Base-by-base conservation (phyloP, 2,113 vertebrate species). In the Stegostoma tigrinum region DNA sequence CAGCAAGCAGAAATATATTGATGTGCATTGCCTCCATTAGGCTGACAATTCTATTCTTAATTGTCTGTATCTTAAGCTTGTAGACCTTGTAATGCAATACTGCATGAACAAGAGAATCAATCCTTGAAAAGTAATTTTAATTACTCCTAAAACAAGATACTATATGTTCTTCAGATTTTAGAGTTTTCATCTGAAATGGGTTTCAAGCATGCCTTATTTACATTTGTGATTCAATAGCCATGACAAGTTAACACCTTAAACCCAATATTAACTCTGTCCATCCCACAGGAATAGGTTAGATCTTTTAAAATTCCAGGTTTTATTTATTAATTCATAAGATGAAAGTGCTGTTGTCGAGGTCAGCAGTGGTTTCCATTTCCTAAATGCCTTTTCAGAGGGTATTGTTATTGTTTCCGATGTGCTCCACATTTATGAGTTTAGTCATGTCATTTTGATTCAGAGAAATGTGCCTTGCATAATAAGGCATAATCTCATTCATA, bases 71-170 rank as follows among this genome's bases (percentile, higher is more conserved):
- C 52, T 64, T 61, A 61, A 55, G 52, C 87, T 55, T 64, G 87
- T 61, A 61, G 87, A 15, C 52, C 52, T 34, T 34, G 52, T 90
- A 90, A 90, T 90, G 14, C 30, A 64, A 90, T 21, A 61, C 80
- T 45, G 80, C 38, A 42, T 38, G 80, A 17, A 38, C 48, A 34
- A 61, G 87, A 61, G 87, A 61, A 55, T 90, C 52, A 61, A 90
- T 55, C 3, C 52, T 34, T 90, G 48, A 90, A 90, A 89, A 90
- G 52, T 90, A 34, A 90, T 61, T 90, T n/a, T 90, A 90, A 90
- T 61, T 55, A 61, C 52, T 90, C 52, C 30, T n/a, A 90, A 64
- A 90, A 34, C 85, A 87, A 87, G 85, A 52, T 30, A 61, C 87
- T 90, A 30, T 52, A 30, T 90, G 87, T 61, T 90, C 52, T 90